Conservation (phyloP, 1,140 invertebrate genomes). For the Ridgeia piscesae region DNA sequence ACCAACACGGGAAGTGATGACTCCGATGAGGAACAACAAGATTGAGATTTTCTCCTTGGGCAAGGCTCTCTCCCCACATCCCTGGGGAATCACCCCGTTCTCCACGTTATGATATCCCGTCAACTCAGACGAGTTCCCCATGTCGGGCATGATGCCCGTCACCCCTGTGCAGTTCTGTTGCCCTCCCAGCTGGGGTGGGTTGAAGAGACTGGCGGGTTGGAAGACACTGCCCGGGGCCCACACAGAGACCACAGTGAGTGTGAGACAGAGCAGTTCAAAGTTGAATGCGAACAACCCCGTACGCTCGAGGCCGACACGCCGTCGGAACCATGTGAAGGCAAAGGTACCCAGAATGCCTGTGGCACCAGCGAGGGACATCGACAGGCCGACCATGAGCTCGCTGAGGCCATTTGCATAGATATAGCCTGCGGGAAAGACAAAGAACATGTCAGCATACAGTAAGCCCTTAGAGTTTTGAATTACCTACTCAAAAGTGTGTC, state of each 20-base stretch:
- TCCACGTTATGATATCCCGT: background rate
- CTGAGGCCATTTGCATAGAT: conserved; percentile 30
- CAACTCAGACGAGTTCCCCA: background rate
- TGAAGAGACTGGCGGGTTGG: conserved; percentile 39
- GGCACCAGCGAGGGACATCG: conserved; percentile 31
- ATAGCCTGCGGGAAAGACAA: conserved; percentile 27
- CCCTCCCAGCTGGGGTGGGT: background rate
- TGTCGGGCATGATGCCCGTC: background rate
- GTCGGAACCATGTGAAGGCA: conserved; percentile 27
- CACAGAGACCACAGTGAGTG: conserved; percentile 61
- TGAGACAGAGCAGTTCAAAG: conserved; percentile 51
- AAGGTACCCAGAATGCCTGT: conserved; percentile 33
- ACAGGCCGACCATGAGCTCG: conserved; percentile 29
- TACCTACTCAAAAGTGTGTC: no score
- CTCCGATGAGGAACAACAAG: conserved; percentile 27
- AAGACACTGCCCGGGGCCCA: conserved; percentile 64
- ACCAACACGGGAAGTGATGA: conserved; percentile 28
- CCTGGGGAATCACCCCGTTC: background rate
- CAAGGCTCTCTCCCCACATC: background rate
- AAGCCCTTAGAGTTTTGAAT: no score
- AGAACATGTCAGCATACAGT: background rate
- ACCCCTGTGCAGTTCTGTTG: background rate
- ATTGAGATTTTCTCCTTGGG: conserved; percentile 22
- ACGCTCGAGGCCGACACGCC: conserved; percentile 27
- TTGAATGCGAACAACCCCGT: conserved; percentile 44